Conservation (phyloP, 2,797 vertebrate species). For the Hemitrygon akajei region DNA sequence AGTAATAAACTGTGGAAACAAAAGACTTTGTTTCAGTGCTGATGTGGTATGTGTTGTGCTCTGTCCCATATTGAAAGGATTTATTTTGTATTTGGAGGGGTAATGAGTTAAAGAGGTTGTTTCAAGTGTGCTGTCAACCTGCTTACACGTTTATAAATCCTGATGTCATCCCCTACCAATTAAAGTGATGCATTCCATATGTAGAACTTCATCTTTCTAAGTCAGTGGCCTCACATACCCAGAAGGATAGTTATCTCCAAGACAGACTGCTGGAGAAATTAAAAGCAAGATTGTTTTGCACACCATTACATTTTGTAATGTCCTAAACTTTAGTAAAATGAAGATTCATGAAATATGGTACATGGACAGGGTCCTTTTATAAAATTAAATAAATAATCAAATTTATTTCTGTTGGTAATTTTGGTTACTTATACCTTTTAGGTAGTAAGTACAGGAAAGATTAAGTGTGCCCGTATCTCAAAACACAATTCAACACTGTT, state of each 20-base stretch:
- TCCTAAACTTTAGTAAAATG: background rate
- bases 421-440: background rate
- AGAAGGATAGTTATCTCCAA: slow-evolving; percentile 4
- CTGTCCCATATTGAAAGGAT: slow-evolving; percentile 5
- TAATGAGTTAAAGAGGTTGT: slow-evolving; percentile 30
- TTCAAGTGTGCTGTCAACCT: slow-evolving; percentile 34
- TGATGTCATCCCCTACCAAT: slow-evolving; percentile 37
- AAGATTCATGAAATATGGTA: background rate
- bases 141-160: slow-evolving; percentile 30
- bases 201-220: slow-evolving; percentile 20
- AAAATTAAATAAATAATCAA: background rate
- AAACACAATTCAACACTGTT: background rate
- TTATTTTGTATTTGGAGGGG: background rate
- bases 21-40: background rate
- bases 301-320: background rate
- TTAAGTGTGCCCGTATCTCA: background rate
- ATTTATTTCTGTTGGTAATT: background rate
- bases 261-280: slow-evolving; percentile 3
- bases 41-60: slow-evolving; percentile 3
- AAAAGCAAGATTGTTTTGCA: slow-evolving; percentile 20
- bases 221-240: slow-evolving; percentile 27
- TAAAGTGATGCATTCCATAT: slow-evolving; percentile 36
- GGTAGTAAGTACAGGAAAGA: background rate
- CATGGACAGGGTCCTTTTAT: background rate
- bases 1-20: slow-evolving; percentile 4